Percentiles rank a stretch among this genome's conserved stretches.
Evolutionary conservation across 2,113 vertebrate genomes (phyloP).

Genomic region (Pipra filicauda): DNA sequence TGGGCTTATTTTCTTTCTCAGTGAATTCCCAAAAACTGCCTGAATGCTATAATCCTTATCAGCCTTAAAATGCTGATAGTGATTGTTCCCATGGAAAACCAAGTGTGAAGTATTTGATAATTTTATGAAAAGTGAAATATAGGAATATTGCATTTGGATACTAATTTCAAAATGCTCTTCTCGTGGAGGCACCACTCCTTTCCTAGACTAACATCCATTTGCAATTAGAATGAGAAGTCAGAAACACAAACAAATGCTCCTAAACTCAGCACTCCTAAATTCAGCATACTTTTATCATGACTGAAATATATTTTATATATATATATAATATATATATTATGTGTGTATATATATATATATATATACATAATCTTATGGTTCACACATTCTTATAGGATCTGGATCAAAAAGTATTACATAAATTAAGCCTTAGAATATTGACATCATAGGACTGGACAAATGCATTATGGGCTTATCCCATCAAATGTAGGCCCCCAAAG

Average conservation of each 20-base stretch:
- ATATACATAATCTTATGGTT: neutral
- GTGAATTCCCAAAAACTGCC: neutral
- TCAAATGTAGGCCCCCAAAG: neutral
- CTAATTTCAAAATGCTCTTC: neutral
- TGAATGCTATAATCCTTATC: neutral
- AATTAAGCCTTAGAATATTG: neutral
- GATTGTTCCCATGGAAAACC: neutral
- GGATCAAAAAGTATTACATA: neutral
- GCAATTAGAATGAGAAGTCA: neutral
- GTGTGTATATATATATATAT: neutral
- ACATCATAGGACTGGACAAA: neutral
- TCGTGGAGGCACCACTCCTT: neutral
- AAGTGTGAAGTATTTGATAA: neutral
- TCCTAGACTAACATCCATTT: neutral
- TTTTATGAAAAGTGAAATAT: neutral
- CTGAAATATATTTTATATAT: neutral
- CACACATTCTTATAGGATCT: neutral
- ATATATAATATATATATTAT: neutral
- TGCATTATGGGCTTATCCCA: neutral
- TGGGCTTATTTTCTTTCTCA: neutral
- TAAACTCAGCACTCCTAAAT: neutral
- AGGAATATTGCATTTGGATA: neutral
- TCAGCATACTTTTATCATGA: neutral
- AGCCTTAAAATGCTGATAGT: neutral
- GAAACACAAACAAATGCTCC: neutral